phyloP scores from a whole-genome alignment of 2,888 invertebrate species.

The Eurytoma californica region DNA sequence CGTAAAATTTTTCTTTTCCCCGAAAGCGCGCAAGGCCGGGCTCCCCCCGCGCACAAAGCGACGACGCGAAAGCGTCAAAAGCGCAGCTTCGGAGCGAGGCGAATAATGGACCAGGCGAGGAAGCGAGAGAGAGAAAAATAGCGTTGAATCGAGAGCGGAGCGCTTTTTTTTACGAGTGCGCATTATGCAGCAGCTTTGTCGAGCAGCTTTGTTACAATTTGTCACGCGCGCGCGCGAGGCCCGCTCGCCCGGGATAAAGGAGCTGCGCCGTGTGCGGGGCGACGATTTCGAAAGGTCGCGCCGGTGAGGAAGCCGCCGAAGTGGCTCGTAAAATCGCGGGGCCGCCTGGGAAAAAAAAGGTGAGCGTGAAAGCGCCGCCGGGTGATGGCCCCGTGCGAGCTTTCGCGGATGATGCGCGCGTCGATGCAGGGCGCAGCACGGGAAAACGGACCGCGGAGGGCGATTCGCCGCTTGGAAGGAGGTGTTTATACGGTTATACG shows the following conservation, averaged over 20 bases:
- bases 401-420: not conserved
- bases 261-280: not conserved
- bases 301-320: constrained; percentile 29
- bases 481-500: not conserved
- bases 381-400: not conserved
- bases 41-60: too few species aligned
- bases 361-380: not conserved
- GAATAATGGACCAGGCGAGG: not conserved
- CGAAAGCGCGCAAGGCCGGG: not conserved
- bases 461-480: constrained; percentile 4
- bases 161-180: constrained; percentile 38
- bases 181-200: constrained; percentile 40
- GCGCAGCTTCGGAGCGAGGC: not conserved
- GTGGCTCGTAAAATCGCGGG: constrained; percentile 41
- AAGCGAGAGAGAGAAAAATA: not conserved
- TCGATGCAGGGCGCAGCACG: not conserved
- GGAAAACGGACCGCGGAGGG: constrained; percentile 18
- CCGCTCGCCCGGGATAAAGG: not conserved
- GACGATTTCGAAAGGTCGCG: constrained; percentile 25
- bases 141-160: constrained; percentile 15
- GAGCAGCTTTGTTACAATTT: constrained; percentile 53
- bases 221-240: constrained; percentile 33
- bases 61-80: too few species aligned
- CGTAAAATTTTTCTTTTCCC: constrained; percentile 42
- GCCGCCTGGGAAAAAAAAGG: constrained; percentile 30